Conservation (phyloP, 2,888 invertebrate species). For the Brachypterus glaber region DNA sequence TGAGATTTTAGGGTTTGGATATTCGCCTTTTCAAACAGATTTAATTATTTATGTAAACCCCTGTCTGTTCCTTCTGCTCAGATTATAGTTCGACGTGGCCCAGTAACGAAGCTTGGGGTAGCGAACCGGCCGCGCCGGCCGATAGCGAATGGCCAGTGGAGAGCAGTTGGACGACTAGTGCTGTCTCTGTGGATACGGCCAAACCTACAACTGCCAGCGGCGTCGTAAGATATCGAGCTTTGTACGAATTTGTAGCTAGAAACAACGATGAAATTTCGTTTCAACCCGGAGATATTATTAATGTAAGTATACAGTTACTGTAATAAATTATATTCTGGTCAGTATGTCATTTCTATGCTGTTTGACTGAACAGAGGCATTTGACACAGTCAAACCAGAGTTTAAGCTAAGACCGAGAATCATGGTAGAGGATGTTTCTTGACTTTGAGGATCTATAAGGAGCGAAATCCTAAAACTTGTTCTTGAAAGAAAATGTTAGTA, state of each 20-base stretch:
- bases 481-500: too few species aligned
- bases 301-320: slow-evolving; percentile 50
- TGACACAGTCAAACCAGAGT: too few species aligned
- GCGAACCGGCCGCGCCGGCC: slow-evolving; percentile 11
- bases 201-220: slow-evolving; percentile 41
- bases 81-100: slow-evolving; percentile 50
- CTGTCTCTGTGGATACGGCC: slow-evolving; percentile 26
- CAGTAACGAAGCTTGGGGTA: slow-evolving; percentile 45
- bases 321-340: too few species aligned
- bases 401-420: too few species aligned
- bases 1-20: too few species aligned
- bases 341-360: neutral
- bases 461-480: too few species aligned
- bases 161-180: slow-evolving; percentile 30
- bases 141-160: slow-evolving; percentile 43
- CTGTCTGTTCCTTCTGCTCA: too few species aligned
- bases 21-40: too few species aligned
- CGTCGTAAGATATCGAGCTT: slow-evolving; percentile 69
- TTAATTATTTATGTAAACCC: too few species aligned
- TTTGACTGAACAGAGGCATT: too few species aligned
- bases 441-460: too few species aligned
- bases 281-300: slow-evolving; percentile 86
- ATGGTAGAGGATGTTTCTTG: too few species aligned
- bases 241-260: slow-evolving; percentile 89
- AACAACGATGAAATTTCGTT: slow-evolving; percentile 89